Conservation (phyloP, 2,888 invertebrate genomes). For the Achlya flavicornis region DNA sequence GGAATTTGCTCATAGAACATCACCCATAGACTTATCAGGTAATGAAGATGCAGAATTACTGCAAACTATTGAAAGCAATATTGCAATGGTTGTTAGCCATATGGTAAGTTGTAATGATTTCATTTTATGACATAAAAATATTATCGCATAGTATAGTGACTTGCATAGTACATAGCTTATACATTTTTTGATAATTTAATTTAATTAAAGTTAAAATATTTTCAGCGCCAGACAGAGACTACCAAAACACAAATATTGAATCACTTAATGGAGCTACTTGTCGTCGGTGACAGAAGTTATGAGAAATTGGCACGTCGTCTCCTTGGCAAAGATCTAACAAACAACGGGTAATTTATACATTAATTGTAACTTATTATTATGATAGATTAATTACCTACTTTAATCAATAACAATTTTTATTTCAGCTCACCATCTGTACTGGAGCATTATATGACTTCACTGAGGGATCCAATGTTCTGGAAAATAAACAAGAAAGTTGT, state of each 20-base stretch:
- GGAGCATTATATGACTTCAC: slow-evolving; percentile 82
- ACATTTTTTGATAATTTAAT: slow-evolving; percentile 14
- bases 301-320: slow-evolving; percentile 58
- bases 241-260: slow-evolving; percentile 72
- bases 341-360: slow-evolving; percentile 52
- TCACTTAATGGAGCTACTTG: slow-evolving; percentile 68
- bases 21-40: slow-evolving; percentile 64
- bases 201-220: slow-evolving; percentile 40
- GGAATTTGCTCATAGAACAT: slow-evolving; percentile 83
- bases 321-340: slow-evolving; percentile 48
- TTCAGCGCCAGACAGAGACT: slow-evolving; percentile 65
- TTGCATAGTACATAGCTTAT: neutral
- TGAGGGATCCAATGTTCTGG: slow-evolving; percentile 89
- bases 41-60: slow-evolving; percentile 53
- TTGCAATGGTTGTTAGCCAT: slow-evolving; percentile 54
- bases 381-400: slow-evolving; percentile 25
- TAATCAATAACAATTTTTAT: slow-evolving; percentile 23
- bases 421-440: slow-evolving; percentile 65
- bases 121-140: neutral
- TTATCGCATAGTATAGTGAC: neutral
- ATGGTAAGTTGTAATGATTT: slow-evolving; percentile 55
- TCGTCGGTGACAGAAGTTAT: slow-evolving; percentile 67
- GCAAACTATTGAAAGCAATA: slow-evolving; percentile 65
- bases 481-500: slow-evolving; percentile 86
- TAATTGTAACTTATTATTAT: slow-evolving; percentile 28